Conservation (phyloP, 2,888 invertebrate species). For the Drosophila pseudotakahashii region DNA sequence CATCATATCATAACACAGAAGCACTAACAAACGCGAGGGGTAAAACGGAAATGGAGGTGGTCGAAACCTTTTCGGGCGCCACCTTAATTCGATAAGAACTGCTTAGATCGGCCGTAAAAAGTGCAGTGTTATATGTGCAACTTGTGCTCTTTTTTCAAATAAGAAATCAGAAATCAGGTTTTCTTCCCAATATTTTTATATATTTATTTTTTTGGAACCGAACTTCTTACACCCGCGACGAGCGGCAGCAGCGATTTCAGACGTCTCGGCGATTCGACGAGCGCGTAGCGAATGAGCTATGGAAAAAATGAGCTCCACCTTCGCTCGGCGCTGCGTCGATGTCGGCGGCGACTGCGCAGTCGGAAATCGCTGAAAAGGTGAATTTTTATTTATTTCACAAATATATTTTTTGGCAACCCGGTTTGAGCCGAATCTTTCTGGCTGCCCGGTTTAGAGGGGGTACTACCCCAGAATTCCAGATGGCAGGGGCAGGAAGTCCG, state of each 20-base stretch:
- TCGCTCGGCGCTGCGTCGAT: conserved; percentile 52
- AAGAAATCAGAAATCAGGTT: conserved; percentile 31
- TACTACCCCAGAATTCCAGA: not conserved
- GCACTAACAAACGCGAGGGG: conserved; percentile 15
- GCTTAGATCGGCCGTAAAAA: conserved; percentile 9
- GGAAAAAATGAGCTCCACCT: conserved; percentile 16
- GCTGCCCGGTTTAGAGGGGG: conserved; percentile 14
- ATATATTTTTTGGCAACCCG: conserved; percentile 36
- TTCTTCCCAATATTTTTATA: conserved; percentile 20
- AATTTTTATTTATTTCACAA: conserved; percentile 5
- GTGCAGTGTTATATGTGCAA: conserved; percentile 29
- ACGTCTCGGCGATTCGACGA: conserved; percentile 60
- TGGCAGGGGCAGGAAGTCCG: conserved; percentile 18
- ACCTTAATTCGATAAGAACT: not conserved
- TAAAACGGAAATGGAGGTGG: conserved; percentile 19
- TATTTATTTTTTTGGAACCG: conserved; percentile 16
- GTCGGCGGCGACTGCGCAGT: conserved; percentile 25
- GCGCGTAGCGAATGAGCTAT: conserved; percentile 74
- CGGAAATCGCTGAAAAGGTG: conserved; percentile 21
- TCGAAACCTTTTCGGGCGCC: conserved; percentile 4
- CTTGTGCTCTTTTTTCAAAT: conserved; percentile 6
- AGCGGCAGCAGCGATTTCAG: conserved; percentile 27
- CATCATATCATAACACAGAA: conserved; percentile 30
- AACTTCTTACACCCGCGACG: conserved; percentile 55
- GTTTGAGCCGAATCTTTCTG: conserved; percentile 41